phyloP scores from a whole-genome alignment of 2,113 vertebrate species.

The Sorex fumeus region DNA sequence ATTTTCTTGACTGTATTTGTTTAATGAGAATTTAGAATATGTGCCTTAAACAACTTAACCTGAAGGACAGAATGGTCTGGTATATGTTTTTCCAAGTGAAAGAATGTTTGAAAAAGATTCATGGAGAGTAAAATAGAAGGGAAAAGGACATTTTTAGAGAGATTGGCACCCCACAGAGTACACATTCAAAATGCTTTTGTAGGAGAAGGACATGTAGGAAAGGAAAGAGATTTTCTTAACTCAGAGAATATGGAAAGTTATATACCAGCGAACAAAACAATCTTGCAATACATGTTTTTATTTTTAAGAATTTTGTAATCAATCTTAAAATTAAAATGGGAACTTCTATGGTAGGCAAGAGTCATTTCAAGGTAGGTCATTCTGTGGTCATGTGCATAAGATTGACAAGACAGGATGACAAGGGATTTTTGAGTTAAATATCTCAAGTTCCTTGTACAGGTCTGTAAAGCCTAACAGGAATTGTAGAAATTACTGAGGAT shows the following conservation, averaged over 20 bases:
- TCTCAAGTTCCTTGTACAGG: fast-evolving
- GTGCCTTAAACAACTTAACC: background rate
- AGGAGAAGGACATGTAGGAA: background rate
- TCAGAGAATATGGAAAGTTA: too few species aligned
- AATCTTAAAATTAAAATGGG: background rate
- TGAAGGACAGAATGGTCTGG: background rate
- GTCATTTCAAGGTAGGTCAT: background rate
- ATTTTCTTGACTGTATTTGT: background rate
- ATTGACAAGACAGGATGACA: too few species aligned
- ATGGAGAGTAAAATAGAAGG: background rate
- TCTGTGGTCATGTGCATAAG: background rate
- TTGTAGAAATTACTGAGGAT: background rate
- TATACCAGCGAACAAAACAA: too few species aligned
- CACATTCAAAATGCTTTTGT: background rate
- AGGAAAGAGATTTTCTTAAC: background rate
- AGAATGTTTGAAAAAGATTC: background rate
- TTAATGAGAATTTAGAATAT: too few species aligned
- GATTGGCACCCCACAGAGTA: background rate
- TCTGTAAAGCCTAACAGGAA: fast-evolving
- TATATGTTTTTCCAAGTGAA: background rate
- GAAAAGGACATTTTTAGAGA: background rate
- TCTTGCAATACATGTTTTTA: too few species aligned
- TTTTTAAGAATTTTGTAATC: too few species aligned
- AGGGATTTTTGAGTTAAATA: background rate
- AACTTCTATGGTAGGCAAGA: background rate